Base-by-base conservation (phyloP, 2,113 vertebrate genomes). In the Cheirogaleus medius region DNA sequence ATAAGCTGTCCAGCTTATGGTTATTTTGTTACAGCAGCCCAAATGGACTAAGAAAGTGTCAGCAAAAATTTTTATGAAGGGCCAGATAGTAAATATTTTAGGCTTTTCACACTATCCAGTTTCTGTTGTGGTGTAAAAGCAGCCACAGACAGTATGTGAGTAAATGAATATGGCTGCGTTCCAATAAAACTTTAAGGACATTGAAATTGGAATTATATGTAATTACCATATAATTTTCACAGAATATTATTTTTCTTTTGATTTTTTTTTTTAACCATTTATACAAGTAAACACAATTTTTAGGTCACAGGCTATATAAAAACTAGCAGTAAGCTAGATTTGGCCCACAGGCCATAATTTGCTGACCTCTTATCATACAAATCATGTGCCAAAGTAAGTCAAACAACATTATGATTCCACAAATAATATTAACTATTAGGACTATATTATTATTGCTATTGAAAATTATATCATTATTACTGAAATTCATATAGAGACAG, bases 261-360 rank as follows among this genome's bases (percentile, higher is more conserved):
- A 12, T 92, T 80, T 52, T 82, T 87, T 87, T 42, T 37, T 60
- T 60, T 21, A 90, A 63, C 7, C 37, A 94, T 56, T 87, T 86
- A 95, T 76, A 81, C 64, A 93, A 42, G 23, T 85, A 82, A 92
- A 54, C 94, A 83, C 12, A 13, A 94, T 68, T 78, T 13, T 18
- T 49, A 78, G 32, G 39, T 56, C n/a, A 77, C 0, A 6, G 27
- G 37, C 8, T 68, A 42, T 63, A 66, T 49, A 92, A 76, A 83
- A 90, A 81, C 18, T 32, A 58, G 32, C 20, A 64, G 25, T 23
- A 23, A 80, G n/a, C 14, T 49, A 42, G 77, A 91, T n/a, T 44
- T 90, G 44, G 25, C 44, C 34, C 32, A 60, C 0, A 73, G n/a
- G 20, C n/a, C 27, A 87, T 21, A 73, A 66, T 96, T 58, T 81